Percentiles rank a stretch among this genome's conserved stretches.
Conservation (phyloP, 2,113 vertebrate species). For the Microcebus griseorufus region DNA sequence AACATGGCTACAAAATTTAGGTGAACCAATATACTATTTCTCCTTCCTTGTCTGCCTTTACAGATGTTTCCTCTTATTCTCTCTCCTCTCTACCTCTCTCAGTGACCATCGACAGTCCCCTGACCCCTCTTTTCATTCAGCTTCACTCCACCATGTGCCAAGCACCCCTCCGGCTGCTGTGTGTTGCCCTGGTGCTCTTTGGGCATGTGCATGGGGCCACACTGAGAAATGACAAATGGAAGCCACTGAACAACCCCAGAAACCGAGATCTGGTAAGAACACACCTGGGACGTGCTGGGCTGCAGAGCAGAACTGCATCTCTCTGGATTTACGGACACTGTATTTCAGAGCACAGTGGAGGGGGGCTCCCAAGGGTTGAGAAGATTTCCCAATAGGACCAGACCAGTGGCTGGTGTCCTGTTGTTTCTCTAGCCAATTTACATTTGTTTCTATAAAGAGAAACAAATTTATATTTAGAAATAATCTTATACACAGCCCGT, state of each 20-base stretch:
- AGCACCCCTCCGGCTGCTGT: slow-evolving; percentile 72
- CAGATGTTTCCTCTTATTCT: not conserved
- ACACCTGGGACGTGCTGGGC: not conserved
- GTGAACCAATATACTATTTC: not conserved
- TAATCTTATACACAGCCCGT: not conserved
- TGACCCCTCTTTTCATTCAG: not conserved
- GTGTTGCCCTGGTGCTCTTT: slow-evolving; percentile 36
- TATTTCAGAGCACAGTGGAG: not conserved
- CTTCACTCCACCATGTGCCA: slow-evolving; percentile 72
- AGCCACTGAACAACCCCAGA: slow-evolving; percentile 83
- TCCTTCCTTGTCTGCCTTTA: not conserved
- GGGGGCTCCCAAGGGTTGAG: not conserved
- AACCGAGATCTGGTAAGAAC: slow-evolving; percentile 86
- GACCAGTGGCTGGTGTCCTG: not conserved
- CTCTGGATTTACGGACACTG: not conserved
- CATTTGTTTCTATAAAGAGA: not conserved
- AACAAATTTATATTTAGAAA: slow-evolving; percentile 9
- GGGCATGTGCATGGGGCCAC: slow-evolving; percentile 60
- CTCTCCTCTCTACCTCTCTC: not conserved
- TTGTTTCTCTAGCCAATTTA: not conserved
- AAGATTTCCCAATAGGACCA: not conserved
- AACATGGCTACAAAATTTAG: not conserved
- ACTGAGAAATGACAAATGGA: slow-evolving; percentile 81
- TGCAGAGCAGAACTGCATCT: not conserved
- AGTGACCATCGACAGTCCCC: not conserved